These are phyloP conservation scores for Perca flavescens DNA, from an alignment of 2,113 vertebrate species.

Conservation along the genomic window DNA sequence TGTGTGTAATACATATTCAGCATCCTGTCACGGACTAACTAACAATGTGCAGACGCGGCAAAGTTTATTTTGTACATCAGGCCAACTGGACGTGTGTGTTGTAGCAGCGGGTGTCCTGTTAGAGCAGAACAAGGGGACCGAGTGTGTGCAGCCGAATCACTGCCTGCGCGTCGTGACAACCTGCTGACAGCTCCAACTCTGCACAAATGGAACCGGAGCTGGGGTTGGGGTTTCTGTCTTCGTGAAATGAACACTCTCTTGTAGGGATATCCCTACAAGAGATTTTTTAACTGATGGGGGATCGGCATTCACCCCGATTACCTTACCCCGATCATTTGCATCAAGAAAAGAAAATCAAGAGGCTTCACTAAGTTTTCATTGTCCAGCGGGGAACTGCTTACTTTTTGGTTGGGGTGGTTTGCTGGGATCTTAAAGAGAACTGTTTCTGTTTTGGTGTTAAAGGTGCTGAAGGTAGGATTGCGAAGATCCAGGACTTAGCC, in stretches of 20 bases:
- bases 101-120: conserved; percentile 41
- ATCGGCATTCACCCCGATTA: too few relatives aligned
- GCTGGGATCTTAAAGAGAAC: too few relatives aligned
- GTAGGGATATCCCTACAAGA: too few relatives aligned
- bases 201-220: background rate
- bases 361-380: too few relatives aligned
- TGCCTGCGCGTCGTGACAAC: conserved; percentile 4
- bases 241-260: background rate
- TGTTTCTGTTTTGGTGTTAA: too few relatives aligned
- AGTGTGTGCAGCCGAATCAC: conserved; percentile 15
- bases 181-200: conserved; percentile 14
- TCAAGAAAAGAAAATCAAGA: too few relatives aligned
- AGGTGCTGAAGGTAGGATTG: too few relatives aligned
- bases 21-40: conserved; percentile 61
- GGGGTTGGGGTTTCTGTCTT: background rate
- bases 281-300: too few relatives aligned
- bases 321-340: too few relatives aligned
- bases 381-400: too few relatives aligned
- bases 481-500: too few relatives aligned
- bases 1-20: conserved; percentile 62
- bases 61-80: conserved; percentile 53
- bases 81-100: conserved; percentile 35
- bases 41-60: conserved; percentile 59
- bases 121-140: conserved; percentile 26
- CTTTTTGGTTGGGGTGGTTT: too few relatives aligned